phyloP scores from a whole-genome alignment of 2,888 invertebrate genomes.

The Stenotaenia linearis region DNA sequence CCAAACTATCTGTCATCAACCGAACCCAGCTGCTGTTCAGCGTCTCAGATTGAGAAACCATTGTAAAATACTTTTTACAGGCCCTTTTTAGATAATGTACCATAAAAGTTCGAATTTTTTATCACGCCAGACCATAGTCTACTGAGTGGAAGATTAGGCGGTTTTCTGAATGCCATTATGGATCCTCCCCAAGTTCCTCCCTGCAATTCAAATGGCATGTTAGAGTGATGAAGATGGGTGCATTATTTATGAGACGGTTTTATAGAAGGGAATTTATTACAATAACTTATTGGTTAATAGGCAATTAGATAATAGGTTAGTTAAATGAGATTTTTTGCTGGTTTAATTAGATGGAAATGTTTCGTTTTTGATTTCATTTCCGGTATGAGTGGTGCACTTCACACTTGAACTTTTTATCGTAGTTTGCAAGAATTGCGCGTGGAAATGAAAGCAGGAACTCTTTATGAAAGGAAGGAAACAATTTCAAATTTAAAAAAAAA shows the following conservation, averaged over 20 bases:
- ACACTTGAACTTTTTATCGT: not conserved
- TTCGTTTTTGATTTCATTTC: not conserved
- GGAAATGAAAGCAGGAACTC: conserved; percentile 19
- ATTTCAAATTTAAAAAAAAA: too few relatives aligned
- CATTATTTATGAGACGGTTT: not conserved
- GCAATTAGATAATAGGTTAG: not conserved
- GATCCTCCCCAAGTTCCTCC: not conserved
- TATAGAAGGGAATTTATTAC: not conserved
- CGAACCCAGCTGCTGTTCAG: not conserved
- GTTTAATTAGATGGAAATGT: not conserved
- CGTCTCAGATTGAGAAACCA: not conserved
- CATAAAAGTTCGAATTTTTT: not conserved
- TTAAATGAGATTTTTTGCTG: not conserved
- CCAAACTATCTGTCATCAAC: not conserved
- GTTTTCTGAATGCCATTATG: not conserved
- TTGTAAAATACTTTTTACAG: too few relatives aligned
- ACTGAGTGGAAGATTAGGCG: not conserved
- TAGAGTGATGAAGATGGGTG: not conserved
- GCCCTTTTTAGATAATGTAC: not conserved
- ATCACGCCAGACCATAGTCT: not conserved
- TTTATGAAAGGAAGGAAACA: not conserved
- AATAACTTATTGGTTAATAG: not conserved
- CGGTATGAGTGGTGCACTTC: not conserved
- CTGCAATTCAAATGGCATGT: not conserved
- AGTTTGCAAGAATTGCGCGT: not conserved